Base-by-base conservation (phyloP, 2,113 vertebrate species). In the Scortum barcoo region DNA sequence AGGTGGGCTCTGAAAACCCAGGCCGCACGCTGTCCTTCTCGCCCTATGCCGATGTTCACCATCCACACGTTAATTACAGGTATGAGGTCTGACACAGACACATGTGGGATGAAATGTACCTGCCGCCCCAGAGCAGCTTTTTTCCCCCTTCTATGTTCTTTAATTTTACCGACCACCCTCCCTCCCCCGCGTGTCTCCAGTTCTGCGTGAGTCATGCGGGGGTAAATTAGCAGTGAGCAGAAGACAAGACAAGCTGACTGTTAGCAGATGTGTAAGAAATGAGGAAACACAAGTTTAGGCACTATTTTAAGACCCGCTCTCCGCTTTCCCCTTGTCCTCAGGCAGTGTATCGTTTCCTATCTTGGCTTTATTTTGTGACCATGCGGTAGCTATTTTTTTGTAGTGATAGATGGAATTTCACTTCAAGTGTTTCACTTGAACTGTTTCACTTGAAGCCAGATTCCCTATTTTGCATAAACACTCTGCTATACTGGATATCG, bases 191-290 rank as follows among this genome's bases (percentile, higher is more conserved):
- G 50, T 46, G 51, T 82, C 78, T 81, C 72, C 53, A 40, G 44
- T 50, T 77, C 72, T 72, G 12, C 4, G 46, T 72, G 74, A 91
- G 90, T 92, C 85, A 88, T 33, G 40, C 20, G 5, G 65, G 84
- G 78, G 11, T 71, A 86, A 91, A 92, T 93, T 91, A 81, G 86
- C 65, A 73, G 78, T 50, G 56, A 88, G 75, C 72, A 36, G 72
- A 75, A 83, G 86, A 92, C 85, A 90, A 88, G 88, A 86, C 51
- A 63, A 69, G 80, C 28, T 87, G 90, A 92, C 87, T 81, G 81
- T 87, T 90, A 57, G 80, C 89, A 93, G 89, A 91, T 93, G 89
- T 90, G 83, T 57, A 42, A 84, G 62, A 85, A 91, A 90, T 76
- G 77, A 89, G 80, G 78, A 87, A 89, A 88, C 70, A 72, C 69